phyloP scores from a whole-genome alignment of 1,140 invertebrate species.

The Polyergus mexicanus region DNA sequence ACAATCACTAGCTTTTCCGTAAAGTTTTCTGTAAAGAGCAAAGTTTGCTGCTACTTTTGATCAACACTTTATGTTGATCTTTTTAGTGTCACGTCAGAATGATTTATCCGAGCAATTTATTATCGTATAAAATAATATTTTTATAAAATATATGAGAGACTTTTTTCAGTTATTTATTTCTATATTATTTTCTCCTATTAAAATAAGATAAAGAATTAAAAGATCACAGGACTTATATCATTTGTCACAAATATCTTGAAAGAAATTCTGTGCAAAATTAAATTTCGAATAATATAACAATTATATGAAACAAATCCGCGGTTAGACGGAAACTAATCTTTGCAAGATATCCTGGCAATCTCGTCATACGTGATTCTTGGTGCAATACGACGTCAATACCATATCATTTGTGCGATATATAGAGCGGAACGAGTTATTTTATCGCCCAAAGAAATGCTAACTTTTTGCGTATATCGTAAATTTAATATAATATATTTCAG shows the following conservation, averaged over 20 bases:
- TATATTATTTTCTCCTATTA: too few relatives aligned
- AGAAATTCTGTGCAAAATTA: neutral
- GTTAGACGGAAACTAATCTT: neutral
- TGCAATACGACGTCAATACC: neutral
- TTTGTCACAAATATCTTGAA: slow-evolving; percentile 6
- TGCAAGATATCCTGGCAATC: neutral
- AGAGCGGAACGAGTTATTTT: neutral
- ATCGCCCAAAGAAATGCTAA: neutral
- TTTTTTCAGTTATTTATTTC: neutral
- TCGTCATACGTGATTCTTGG: neutral
- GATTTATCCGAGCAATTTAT: neutral
- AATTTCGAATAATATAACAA: neutral
- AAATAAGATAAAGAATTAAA: neutral
- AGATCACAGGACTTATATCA: neutral
- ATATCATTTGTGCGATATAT: neutral
- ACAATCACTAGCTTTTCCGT: neutral
- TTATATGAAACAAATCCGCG: neutral
- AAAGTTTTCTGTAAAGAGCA: neutral
- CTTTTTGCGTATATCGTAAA: neutral
- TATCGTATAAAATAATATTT: slow-evolving; percentile 1
- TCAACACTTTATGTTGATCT: neutral
- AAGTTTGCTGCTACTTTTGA: neutral
- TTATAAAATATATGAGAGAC: neutral
- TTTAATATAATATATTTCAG: neutral
- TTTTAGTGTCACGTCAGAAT: neutral